Evolutionary conservation across 1,140 invertebrate genomes (phyloP).

Genomic region (Phymorhynchus buccinoides): DNA sequence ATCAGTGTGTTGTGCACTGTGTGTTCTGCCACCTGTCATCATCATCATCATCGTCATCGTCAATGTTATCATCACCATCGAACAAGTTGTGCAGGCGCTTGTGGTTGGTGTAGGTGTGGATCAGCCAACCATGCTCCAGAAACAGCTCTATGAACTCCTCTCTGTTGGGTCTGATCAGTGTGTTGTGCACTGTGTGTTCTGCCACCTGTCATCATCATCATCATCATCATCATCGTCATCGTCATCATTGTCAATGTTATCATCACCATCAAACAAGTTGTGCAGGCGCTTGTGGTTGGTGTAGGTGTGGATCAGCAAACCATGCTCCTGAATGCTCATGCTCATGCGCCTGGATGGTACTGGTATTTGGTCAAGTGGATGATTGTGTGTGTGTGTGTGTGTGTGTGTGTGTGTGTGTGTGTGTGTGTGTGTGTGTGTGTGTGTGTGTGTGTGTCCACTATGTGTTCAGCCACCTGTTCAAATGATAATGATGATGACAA

Average conservation of each 20-base stretch:
- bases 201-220: conserved; percentile 64
- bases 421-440: no score
- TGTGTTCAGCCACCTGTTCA: no score
- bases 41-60: no score
- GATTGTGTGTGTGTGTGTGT: no score
- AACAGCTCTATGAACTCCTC: conserved; percentile 75
- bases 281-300: conserved; percentile 69
- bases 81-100: conserved; percentile 70
- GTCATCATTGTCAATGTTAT: conserved; percentile 71
- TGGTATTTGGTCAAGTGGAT: no score
- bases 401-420: no score
- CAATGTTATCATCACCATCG: conserved; percentile 67
- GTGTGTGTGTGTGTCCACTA: no score
- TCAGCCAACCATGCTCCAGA: conserved; percentile 71
- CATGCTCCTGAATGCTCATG: no score
- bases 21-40: conserved; percentile 69
- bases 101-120: conserved; percentile 72
- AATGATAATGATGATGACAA: no score
- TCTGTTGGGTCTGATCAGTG: conserved; percentile 68
- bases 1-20: conserved; percentile 73
- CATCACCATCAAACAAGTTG: conserved; percentile 69
- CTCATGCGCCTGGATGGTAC: no score
- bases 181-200: conserved; percentile 72
- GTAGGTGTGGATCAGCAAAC: conserved; percentile 72
- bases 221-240: no score